These are phyloP conservation scores for Orthosia gracilis DNA, from an alignment of 2,888 invertebrate genomes.

Conservation along the genomic window DNA sequence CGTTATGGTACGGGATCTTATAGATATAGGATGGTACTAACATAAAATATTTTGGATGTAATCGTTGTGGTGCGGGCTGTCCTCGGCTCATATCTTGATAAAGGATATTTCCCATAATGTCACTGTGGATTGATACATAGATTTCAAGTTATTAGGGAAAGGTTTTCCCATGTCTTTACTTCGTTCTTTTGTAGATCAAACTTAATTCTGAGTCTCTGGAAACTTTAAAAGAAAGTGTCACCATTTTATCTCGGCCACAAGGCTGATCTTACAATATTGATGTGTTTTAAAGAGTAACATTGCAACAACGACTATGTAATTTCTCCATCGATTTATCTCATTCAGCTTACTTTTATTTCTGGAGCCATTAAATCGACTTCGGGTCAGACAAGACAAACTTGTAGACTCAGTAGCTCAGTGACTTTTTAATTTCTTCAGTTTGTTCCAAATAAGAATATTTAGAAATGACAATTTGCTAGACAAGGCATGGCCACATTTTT, in stretches of 20 bases:
- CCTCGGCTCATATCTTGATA: no score
- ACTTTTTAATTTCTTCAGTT: constrained; percentile 18
- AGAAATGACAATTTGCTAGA: not conserved
- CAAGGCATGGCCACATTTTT: not conserved
- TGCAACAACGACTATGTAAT: not conserved
- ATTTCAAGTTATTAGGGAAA: no score
- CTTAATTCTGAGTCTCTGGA: constrained; percentile 19
- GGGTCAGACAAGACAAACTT: constrained; percentile 18
- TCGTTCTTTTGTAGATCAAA: no score
- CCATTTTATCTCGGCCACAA: not conserved
- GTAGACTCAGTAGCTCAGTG: not conserved
- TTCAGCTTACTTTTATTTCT: constrained; percentile 23
- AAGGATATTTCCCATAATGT: no score
- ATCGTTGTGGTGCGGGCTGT: constrained; percentile 35
- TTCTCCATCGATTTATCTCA: constrained; percentile 27
- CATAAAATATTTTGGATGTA: constrained; percentile 30
- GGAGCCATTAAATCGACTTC: constrained; percentile 13
- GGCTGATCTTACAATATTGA: no score
- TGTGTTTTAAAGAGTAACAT: not conserved
- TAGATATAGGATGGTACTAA: not conserved
- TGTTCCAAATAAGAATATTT: constrained; percentile 30
- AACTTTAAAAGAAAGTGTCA: constrained; percentile 11
- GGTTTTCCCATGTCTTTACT: no score
- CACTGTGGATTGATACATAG: no score
- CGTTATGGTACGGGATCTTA: constrained; percentile 2